Evolutionary conservation across 2,113 vertebrate genomes (phyloP), one percentile per base, ranked within the genome.

Genomic region (Rousettus leschenaultii): DNA sequence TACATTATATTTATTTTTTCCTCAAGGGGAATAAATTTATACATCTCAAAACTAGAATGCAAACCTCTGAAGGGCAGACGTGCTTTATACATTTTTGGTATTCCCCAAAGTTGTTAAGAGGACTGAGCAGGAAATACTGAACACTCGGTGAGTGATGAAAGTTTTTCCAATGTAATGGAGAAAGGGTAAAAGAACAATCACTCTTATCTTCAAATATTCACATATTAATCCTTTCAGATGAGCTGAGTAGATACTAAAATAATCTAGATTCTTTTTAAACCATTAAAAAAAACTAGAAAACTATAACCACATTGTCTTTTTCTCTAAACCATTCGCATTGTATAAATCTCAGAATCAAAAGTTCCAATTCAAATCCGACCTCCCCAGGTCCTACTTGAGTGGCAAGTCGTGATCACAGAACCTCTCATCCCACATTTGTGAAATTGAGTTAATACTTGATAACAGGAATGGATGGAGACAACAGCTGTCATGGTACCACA

Each of bases 181-280:
- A 26, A 48, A 63, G 59, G 18, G 4, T 74, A 57, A 68, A 65
- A 75, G 87, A 65, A 51, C 13, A 51, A 33, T 40, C 22, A 51
- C 77, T 66, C 75, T 96, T 74, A 82, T 78, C 59, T 75, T 89
- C 63, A 95, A 84, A 40, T 68, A 82, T 59, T 85, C 19, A 70
- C 6, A 85, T 57, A 97, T 79, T 89, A 14, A 92, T 84, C 24
- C 43, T 86, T 95, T 86, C 65, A 93, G n/a, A 75, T 83, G 82
- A 70, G 13, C 28, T 95, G 35, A 88, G 51, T 38, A 30, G 51
- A 74, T 2, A 85, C 6, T 79, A 79, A 93, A 88, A 85, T 80
- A 80, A 91, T 24, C 18, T 53, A 55, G 30, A 90, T 90, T 70
- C n/a, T 92, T 94, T 94, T 88, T 40, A 95, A 94, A 43, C 40